Evolutionary conservation across 2,797 vertebrate species (phyloP).

Genomic region (Malurus splendens): DNA sequence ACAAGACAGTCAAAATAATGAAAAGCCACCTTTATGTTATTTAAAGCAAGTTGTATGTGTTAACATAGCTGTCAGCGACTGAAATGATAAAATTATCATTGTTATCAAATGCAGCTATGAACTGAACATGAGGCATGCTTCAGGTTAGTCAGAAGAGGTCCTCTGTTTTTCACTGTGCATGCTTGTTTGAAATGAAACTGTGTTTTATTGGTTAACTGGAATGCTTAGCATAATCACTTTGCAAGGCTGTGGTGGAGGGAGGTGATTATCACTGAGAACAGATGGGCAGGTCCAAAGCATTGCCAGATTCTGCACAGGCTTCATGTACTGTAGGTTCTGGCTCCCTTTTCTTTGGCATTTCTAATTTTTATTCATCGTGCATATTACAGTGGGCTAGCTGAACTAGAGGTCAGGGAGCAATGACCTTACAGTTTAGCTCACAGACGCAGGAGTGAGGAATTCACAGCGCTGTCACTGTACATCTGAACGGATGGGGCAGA

Average conservation of each 20-base stretch:
- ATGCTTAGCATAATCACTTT: slow-evolving; percentile 87
- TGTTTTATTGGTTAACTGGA: slow-evolving; percentile 79
- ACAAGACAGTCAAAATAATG: background rate
- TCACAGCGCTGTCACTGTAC: slow-evolving; percentile 39
- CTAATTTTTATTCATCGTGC: slow-evolving; percentile 27
- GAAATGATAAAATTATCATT: slow-evolving; percentile 9
- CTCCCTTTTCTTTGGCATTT: slow-evolving; percentile 57
- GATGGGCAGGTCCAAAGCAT: slow-evolving; percentile 81
- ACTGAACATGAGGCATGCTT: slow-evolving; percentile 33
- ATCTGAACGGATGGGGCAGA: slow-evolving; percentile 68
- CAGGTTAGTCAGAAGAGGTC: slow-evolving; percentile 72
- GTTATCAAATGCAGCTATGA: slow-evolving; percentile 42
- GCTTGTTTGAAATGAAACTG: slow-evolving; percentile 71
- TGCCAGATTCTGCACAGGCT: slow-evolving; percentile 76
- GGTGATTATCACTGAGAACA: slow-evolving; percentile 87
- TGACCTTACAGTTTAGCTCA: slow-evolving; percentile 59
- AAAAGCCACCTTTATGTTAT: background rate
- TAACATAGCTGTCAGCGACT: background rate
- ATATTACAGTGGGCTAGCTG: slow-evolving; percentile 42
- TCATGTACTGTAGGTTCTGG: slow-evolving; percentile 64
- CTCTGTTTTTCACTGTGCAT: slow-evolving; percentile 68
- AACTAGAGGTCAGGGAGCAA: slow-evolving; percentile 44
- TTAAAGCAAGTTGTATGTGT: background rate
- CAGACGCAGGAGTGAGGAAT: slow-evolving; percentile 45
- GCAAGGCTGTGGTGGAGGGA: slow-evolving; percentile 81